Evolutionary conservation across 2,113 vertebrate species (phyloP), one percentile per base, ranked within the genome.

Genomic region (Pachypanchax playfairii): DNA sequence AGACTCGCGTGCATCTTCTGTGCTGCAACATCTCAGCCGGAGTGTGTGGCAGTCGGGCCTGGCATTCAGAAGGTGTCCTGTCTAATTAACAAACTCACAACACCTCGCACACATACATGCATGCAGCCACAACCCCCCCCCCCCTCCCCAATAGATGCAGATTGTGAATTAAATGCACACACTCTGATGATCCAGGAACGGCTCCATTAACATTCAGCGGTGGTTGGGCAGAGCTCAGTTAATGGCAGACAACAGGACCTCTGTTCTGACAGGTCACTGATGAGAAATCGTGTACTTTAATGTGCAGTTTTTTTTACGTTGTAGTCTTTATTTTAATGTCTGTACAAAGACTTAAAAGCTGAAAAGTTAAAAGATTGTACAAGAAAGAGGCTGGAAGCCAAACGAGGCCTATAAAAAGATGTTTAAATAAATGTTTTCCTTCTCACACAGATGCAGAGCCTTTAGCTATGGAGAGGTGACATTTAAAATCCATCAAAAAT

Each of bases 221-320:
- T 85, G 85, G 90, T 91, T 88, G 79, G 75, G 73, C 80, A 77
- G 85, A 56, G 85, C 87, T 90, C 77, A 43, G 85, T 91, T 86
- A 88, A 92, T 86, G 89, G 87, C 80, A 91, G 79, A 92, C 91
- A 92, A 92, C 90, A 90, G 85, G 82, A 88, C 85, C 91, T 91
- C 88, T 92, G 91, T 92, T 92, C 87, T 79, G 79, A 89, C 79
- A 86, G 82, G 80, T 91, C 80, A 73, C 60, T 58, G 80, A 87
- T 88, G 77, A 88, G 85, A 81, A 83, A 87, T 86, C 78, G 80
- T 81, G 44, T 86, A 39, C 80, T 70, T 87, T 75, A 15, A 67
- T 74, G 82, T 70, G 67, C 36, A 63, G 24, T 52, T n/a, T 6
- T 14, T 3, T 13, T 20, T 31, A 10, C 21, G 33, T 51, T 21